Percentiles rank a stretch among this genome's conserved stretches.
phyloP scores from a whole-genome alignment of 2,888 invertebrate genomes.

The Bimastos eiseni region DNA sequence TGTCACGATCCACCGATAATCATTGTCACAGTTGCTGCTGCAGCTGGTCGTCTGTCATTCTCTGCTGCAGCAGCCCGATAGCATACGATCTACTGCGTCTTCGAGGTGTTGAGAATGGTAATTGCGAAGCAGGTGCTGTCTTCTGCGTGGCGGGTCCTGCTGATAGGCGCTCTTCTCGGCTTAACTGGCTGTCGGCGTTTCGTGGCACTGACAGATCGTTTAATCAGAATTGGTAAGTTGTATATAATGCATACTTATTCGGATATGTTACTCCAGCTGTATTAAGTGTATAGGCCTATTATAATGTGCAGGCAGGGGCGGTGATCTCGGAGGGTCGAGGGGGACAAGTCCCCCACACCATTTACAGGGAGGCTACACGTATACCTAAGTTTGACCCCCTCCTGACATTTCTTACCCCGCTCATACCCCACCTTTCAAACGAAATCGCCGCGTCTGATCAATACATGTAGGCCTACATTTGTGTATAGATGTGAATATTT shows the following conservation, averaged over 20 bases:
- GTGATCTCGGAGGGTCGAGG: no score
- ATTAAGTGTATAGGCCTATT: no score
- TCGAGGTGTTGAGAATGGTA: neutral
- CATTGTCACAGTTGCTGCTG: neutral
- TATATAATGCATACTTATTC: neutral
- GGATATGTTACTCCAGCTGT: neutral
- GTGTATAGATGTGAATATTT: no score
- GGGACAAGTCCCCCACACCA: no score
- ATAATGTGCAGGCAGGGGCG: no score
- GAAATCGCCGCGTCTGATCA: no score
- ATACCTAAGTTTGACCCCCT: no score
- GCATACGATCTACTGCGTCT: neutral
- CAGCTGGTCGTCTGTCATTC: neutral
- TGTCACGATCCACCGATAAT: neutral
- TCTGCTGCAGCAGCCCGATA: neutral
- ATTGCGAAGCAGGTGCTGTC: neutral
- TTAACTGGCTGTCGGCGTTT: neutral
- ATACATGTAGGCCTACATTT: no score
- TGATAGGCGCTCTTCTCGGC: neutral
- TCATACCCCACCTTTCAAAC: no score
- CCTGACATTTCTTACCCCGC: no score
- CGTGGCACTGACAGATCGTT: neutral
- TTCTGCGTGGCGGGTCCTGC: neutral
- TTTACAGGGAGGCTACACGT: no score
- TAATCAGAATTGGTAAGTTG: neutral